Evolutionary conservation across 2,797 vertebrate genomes (phyloP).

Genomic region (Fistularia commersonii): DNA sequence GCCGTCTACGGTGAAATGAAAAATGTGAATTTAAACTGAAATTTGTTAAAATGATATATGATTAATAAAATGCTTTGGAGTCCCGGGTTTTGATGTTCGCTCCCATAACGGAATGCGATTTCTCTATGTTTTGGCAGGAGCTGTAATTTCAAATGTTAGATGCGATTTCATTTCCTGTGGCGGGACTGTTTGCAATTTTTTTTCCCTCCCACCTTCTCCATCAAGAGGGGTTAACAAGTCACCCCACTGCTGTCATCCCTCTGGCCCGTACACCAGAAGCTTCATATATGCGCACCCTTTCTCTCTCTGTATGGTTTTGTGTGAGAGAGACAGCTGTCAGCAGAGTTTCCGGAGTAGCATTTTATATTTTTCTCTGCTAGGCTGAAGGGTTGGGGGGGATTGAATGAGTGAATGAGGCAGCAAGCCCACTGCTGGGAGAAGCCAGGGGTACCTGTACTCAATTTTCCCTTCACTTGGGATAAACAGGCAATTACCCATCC

Average conservation of each 20-base stretch:
- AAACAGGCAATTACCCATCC: conserved; percentile 96
- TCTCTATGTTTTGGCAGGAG: no score
- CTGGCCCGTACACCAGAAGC: conserved; percentile 46
- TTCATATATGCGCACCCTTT: conserved; percentile 12
- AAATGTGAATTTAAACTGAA: no score
- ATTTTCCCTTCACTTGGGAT: conserved; percentile 87
- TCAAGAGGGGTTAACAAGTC: conserved; percentile 74
- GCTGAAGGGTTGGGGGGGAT: conserved; percentile 76
- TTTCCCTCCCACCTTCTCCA: no score
- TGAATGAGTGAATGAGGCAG: conserved; percentile 76
- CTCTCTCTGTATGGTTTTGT: conserved; percentile 35
- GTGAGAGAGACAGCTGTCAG: conserved; percentile 72
- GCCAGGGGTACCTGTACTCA: conserved; percentile 78
- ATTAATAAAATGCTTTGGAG: conserved; percentile 3
- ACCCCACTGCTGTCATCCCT: conserved; percentile 74
- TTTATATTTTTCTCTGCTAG: conserved; percentile 60
- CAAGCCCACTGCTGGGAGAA: conserved; percentile 67
- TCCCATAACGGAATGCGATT: conserved; percentile 15
- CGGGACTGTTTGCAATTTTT: conserved; percentile 25
- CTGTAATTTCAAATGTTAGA: conserved; percentile 23
- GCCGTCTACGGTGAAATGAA: no score
- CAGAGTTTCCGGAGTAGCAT: conserved; percentile 61
- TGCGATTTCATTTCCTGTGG: conserved; percentile 35
- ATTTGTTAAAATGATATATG: conserved; percentile 4
- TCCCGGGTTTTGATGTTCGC: conserved; percentile 8